phyloP scores from a whole-genome alignment of 2,797 vertebrate species.

The Pantherophis alleghaniensis region DNA sequence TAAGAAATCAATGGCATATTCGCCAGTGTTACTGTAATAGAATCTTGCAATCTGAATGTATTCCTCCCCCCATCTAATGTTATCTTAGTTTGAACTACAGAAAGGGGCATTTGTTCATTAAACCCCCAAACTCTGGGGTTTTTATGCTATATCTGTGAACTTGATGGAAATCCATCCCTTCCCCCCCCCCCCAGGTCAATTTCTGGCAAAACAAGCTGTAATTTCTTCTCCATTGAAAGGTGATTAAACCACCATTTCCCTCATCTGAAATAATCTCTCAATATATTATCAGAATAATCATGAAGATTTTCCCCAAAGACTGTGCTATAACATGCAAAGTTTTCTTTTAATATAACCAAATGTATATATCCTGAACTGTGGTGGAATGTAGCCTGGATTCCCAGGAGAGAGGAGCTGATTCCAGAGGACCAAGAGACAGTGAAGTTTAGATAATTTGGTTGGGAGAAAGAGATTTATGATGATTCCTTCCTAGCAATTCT shows the following conservation, averaged over 20 bases:
- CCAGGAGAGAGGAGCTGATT: neutral
- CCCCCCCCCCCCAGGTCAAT: neutral
- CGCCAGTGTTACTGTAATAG: neutral
- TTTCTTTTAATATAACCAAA: neutral
- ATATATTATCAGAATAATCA: neutral
- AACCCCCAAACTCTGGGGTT: too few relatives aligned
- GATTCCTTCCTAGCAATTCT: neutral
- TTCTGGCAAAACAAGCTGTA: neutral
- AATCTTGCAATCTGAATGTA: neutral
- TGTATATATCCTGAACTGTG: neutral
- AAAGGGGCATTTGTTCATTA: neutral
- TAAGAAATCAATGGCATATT: neutral
- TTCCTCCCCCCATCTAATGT: neutral
- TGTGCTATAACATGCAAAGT: neutral
- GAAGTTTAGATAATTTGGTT: neutral
- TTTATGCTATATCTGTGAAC: neutral
- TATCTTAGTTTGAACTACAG: neutral
- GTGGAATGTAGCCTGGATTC: neutral
- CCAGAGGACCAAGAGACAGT: neutral
- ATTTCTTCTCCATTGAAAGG: neutral
- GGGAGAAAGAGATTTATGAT: neutral
- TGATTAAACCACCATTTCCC: neutral
- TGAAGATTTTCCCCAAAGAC: neutral
- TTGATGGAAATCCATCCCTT: neutral
- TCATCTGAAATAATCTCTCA: neutral